Conservation (phyloP, 2,888 invertebrate species). For the Metacarcinus magister region DNA sequence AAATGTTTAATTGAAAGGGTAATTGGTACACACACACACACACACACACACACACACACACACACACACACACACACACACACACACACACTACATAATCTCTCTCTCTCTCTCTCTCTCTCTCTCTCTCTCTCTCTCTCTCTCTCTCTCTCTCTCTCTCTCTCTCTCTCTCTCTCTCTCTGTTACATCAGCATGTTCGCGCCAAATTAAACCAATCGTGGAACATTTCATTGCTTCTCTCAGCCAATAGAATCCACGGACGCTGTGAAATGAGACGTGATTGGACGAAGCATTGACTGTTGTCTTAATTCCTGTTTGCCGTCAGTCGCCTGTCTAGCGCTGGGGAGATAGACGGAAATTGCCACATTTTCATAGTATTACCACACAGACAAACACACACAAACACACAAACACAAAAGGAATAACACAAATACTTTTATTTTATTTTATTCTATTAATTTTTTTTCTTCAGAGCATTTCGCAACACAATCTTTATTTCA, state of each 20-base stretch:
- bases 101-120: neutral
- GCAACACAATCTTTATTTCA: neutral
- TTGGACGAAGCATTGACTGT: neutral
- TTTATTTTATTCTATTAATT: neutral
- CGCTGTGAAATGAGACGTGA: slow-evolving; percentile 26
- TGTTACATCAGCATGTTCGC: neutral
- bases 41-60: no score
- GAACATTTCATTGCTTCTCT: neutral
- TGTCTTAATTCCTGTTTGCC: neutral
- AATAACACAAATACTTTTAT: neutral
- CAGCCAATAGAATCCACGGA: neutral
- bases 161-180: slow-evolving; percentile 26
- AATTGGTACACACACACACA: neutral
- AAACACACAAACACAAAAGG: neutral
- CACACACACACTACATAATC: no score
- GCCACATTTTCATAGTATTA: no score
- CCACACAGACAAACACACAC: no score
- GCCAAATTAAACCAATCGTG: neutral
- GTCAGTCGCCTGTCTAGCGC: neutral
- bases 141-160: slow-evolving; percentile 26
- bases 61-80: no score
- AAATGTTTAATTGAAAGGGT: slow-evolving; percentile 14
- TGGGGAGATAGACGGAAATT: no score
- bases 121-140: slow-evolving; percentile 26
- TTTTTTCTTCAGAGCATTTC: neutral